Evolutionary conservation across 2,888 invertebrate species (phyloP).

Genomic region (Standfussiana lucernea): DNA sequence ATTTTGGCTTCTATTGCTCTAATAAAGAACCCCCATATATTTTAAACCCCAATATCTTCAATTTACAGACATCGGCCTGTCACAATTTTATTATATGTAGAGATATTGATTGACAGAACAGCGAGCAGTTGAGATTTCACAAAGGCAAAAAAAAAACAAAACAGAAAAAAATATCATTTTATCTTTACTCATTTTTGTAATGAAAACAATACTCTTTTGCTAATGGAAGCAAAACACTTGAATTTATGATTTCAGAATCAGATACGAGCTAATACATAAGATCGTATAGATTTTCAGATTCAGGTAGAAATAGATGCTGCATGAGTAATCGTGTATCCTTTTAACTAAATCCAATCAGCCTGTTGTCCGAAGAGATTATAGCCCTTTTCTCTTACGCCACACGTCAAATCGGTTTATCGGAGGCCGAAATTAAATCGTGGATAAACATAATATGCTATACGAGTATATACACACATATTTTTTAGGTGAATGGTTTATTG

Average conservation of each 20-base stretch:
- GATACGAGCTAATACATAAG: not conserved
- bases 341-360: constrained; percentile 44
- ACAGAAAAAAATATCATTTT: no score
- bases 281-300: not conserved
- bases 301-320: constrained; percentile 14
- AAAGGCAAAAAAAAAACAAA: no score
- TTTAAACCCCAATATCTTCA: no score
- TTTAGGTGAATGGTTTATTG: not conserved
- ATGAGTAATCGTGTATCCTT: constrained; percentile 44
- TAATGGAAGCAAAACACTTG: no score
- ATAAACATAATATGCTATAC: constrained; percentile 21
- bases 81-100: no score
- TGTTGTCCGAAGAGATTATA: constrained; percentile 39
- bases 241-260: not conserved
- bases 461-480: not conserved
- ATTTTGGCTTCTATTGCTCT: no score
- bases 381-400: constrained; percentile 40
- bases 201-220: no score
- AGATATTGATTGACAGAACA: no score
- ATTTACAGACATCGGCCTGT: no score
- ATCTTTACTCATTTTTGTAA: no score
- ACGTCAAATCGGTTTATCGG: constrained; percentile 41
- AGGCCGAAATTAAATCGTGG: constrained; percentile 31
- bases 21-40: no score
- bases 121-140: no score